Evolutionary conservation across 2,797 vertebrate species (phyloP).

Genomic region (Hoplostethus mediterraneus): DNA sequence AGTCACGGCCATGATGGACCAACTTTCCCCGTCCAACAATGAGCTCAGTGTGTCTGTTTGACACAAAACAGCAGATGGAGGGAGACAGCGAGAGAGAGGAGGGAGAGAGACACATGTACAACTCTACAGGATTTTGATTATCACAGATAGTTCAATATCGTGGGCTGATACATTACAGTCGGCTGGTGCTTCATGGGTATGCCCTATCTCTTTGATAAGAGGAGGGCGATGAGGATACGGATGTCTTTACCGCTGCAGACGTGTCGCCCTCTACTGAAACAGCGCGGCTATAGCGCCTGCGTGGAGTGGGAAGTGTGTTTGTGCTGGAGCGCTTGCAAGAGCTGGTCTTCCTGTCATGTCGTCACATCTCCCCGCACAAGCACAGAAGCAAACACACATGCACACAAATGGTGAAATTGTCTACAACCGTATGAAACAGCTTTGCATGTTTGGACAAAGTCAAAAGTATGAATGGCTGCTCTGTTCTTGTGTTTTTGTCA

Average conservation of each 20-base stretch:
- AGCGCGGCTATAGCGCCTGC: slow-evolving; percentile 34
- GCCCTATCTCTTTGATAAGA: slow-evolving; percentile 16
- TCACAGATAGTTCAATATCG: not conserved
- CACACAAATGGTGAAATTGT: not conserved
- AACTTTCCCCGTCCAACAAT: slow-evolving; percentile 51
- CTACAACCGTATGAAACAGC: not conserved
- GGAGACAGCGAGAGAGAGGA: slow-evolving; percentile 8
- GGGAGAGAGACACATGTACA: not conserved
- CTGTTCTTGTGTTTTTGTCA: slow-evolving; percentile 14
- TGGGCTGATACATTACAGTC: slow-evolving; percentile 16
- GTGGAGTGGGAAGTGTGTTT: not conserved
- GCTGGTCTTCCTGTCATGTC: not conserved
- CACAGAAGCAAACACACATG: not conserved
- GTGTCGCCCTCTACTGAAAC: slow-evolving; percentile 74
- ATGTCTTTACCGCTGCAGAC: slow-evolving; percentile 30
- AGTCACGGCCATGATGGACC: slow-evolving; percentile 62
- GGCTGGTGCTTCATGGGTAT: slow-evolving; percentile 26
- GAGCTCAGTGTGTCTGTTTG: slow-evolving; percentile 54
- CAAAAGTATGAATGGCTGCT: slow-evolving; percentile 11
- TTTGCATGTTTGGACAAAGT: slow-evolving; percentile 1
- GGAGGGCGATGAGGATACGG: slow-evolving; percentile 1
- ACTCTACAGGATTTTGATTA: slow-evolving; percentile 20
- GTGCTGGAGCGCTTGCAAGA: not conserved
- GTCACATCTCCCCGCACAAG: too few species aligned
- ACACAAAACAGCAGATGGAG: slow-evolving; percentile 45